Conservation (phyloP, 1,140 invertebrate species). For the Goniozus legneri region DNA sequence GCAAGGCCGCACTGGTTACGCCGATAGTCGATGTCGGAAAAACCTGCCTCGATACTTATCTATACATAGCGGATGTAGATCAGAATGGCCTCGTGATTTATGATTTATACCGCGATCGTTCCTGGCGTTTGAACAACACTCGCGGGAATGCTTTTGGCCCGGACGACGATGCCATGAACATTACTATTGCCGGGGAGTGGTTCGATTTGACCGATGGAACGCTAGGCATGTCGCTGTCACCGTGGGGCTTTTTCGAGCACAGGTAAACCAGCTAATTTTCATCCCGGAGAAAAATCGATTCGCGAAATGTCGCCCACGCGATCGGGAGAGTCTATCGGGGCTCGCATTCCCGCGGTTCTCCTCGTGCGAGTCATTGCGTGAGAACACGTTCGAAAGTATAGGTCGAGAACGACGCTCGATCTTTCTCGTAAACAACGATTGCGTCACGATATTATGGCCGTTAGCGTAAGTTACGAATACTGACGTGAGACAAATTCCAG, state of each 20-base stretch:
- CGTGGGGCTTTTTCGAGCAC: constrained; percentile 39
- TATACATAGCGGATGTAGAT: constrained; percentile 52
- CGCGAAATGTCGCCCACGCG: no score
- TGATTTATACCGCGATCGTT: constrained; percentile 36
- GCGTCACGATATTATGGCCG: no score
- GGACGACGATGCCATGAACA: constrained; percentile 40
- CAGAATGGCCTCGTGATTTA: constrained; percentile 49
- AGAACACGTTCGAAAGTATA: no score
- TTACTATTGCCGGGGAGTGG: constrained; percentile 47
- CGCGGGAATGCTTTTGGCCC: constrained; percentile 48
- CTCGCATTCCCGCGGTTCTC: no score
- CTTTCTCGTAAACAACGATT: no score
- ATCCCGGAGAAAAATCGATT: no score
- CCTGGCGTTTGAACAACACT: constrained; percentile 51
- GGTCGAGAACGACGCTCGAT: no score
- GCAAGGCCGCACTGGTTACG: constrained; percentile 42
- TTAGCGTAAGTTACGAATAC: no score
- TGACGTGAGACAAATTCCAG: constrained; percentile 29
- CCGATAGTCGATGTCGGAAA: constrained; percentile 47
- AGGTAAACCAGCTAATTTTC: constrained; percentile 38
- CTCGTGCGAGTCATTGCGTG: no score
- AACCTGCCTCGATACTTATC: constrained; percentile 45
- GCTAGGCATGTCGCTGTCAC: constrained; percentile 50
- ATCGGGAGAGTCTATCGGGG: no score
- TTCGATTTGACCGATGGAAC: constrained; percentile 49